Evolutionary conservation across 2,113 vertebrate genomes (phyloP), one percentile per base, ranked within the genome.

Genomic region (Hemibagrus wyckioides): DNA sequence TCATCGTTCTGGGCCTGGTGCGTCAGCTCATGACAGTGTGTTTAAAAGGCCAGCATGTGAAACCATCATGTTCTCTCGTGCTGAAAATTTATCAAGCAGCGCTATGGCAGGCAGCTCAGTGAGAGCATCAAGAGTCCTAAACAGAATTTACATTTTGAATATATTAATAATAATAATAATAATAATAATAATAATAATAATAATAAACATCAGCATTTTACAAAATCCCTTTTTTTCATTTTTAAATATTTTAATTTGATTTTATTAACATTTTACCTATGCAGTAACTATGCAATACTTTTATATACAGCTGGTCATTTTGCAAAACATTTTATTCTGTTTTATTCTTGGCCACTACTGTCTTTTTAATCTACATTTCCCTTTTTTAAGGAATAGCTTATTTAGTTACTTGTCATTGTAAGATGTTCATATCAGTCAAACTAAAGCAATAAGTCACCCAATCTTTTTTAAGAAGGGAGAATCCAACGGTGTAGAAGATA

Each of bases 1-100:
- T 90, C 90, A 89, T 89, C 59, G n/a, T 80, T 54, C 11, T n/a
- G 36, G 80, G 82, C 19, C 25, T 15, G 56, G 28, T 48, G 28
- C 63, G 69, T 82, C 86, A 84, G 80, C 33, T 36, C 75, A 87
- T 87, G 89, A 86, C 90, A 90, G 80, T 83, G 82, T 85, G 84
- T 90, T 90, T 91, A 90, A 91, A 89, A 86, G 87, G 82, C 83
- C 81, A 85, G 83, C 59, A 83, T 90, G 88, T 83, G 86, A 87
- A 89, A 90, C 54, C 65, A 89, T 89, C 87, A 87, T 75, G 76
- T 86, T 91, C 36, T 77, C 86, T 83, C 50, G 33, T 59, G 67
- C 89, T 86, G 90, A 73, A 90, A 85, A 89, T 89, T 82, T 89
- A 89, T 90, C 89, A 90, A 87, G 89, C 83, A 48, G 48, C 67